These are phyloP conservation scores for Ectropis grisescens DNA, from an alignment of 1,140 invertebrate genomes.

Conservation along the genomic window DNA sequence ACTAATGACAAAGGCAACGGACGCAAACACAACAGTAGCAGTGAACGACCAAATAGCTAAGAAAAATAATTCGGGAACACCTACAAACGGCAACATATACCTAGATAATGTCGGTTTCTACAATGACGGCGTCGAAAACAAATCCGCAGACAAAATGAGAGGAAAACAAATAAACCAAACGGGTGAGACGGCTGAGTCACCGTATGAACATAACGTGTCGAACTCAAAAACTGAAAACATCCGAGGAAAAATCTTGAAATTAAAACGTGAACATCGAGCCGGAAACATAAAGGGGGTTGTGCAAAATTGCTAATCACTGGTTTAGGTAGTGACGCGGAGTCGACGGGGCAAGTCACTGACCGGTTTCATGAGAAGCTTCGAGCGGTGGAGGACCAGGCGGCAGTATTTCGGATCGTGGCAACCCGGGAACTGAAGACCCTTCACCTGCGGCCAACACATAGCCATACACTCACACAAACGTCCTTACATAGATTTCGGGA, in stretches of 20 bases:
- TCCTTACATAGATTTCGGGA: slow-evolving; percentile 3
- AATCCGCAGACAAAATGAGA: too few relatives aligned
- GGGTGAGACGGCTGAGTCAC: too few relatives aligned
- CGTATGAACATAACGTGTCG: too few relatives aligned
- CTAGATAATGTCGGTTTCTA: too few relatives aligned
- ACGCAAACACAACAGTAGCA: slow-evolving; percentile 14
- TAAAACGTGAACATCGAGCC: slow-evolving; percentile 27
- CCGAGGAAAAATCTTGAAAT: neutral
- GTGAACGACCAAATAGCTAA: too few relatives aligned
- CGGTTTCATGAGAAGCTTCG: slow-evolving; percentile 93
- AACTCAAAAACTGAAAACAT: too few relatives aligned
- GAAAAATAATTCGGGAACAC: too few relatives aligned
- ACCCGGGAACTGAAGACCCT: slow-evolving; percentile 94
- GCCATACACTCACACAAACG: slow-evolving; percentile 33
- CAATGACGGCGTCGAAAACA: too few relatives aligned
- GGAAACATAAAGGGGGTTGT: slow-evolving; percentile 13
- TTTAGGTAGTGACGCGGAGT: slow-evolving; percentile 12
- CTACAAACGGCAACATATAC: too few relatives aligned
- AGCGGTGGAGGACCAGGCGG: slow-evolving; percentile 93
- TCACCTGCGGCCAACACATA: slow-evolving; percentile 80
- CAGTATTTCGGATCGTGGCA: slow-evolving; percentile 94
- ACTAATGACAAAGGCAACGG: slow-evolving; percentile 11
- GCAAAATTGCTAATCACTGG: slow-evolving; percentile 14
- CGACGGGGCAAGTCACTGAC: slow-evolving; percentile 76
- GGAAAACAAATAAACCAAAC: too few relatives aligned